phyloP scores from a whole-genome alignment of 2,797 vertebrate species.

The Psittacula derbiana region DNA sequence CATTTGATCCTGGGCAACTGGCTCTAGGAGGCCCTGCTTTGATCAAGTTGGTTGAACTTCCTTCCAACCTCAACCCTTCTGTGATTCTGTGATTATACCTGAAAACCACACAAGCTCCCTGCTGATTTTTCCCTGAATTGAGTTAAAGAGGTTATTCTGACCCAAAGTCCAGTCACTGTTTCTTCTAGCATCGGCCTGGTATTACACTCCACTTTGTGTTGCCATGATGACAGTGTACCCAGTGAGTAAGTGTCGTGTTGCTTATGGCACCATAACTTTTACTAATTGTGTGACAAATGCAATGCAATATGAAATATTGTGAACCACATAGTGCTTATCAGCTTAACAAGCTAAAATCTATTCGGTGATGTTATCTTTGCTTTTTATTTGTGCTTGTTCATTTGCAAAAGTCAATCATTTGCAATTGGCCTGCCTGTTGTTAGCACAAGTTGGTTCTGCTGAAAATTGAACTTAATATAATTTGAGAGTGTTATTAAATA shows the following conservation, averaged over 20 bases:
- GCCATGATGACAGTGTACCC: neutral
- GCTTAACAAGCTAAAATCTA: neutral
- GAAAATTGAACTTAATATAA: constrained; percentile 5
- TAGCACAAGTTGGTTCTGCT: constrained; percentile 3
- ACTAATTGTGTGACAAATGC: neutral
- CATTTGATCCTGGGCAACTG: neutral
- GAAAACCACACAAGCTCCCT: neutral
- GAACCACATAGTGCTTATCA: neutral
- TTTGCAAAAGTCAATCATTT: constrained; percentile 43
- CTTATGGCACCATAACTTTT: neutral
- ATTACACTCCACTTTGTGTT: neutral
- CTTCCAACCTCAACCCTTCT: neutral
- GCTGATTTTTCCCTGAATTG: neutral
- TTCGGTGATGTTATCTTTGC: neutral
- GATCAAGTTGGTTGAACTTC: neutral
- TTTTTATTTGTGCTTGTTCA: constrained; percentile 27
- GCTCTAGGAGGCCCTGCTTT: neutral
- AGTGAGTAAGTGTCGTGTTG: neutral
- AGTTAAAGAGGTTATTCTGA: neutral
- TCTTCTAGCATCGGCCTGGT: neutral
- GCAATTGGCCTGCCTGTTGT: neutral
- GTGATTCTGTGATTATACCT: neutral
- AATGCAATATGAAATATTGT: neutral
- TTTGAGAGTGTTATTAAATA: constrained; percentile 18
- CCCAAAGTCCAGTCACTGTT: neutral